phyloP scores from a whole-genome alignment of 1,140 invertebrate species.

The Prorops nasuta region DNA sequence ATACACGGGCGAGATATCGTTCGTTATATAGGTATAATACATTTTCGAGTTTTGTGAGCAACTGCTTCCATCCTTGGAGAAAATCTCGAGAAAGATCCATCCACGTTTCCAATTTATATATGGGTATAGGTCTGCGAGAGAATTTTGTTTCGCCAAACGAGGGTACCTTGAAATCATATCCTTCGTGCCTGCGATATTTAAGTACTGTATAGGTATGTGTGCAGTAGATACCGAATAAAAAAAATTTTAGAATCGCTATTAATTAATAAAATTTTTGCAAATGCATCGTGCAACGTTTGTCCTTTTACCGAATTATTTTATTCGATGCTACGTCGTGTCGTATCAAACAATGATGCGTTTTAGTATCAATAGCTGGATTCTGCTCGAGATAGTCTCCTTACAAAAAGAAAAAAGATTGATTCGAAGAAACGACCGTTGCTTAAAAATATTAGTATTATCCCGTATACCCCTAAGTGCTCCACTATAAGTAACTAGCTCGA shows the following conservation, averaged over 20 bases:
- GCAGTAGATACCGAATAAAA: not conserved
- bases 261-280: not conserved
- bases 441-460: slow-evolving; percentile 47
- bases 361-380: slow-evolving; percentile 1
- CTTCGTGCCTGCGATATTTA: not conserved
- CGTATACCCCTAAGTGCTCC: slow-evolving; percentile 47
- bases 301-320: not conserved
- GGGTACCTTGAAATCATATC: not conserved
- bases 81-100: slow-evolving; percentile 15
- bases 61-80: slow-evolving; percentile 28
- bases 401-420: slow-evolving; percentile 19
- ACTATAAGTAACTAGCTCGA: slow-evolving; percentile 52
- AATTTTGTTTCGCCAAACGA: not conserved
- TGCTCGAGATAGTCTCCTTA: slow-evolving; percentile 25
- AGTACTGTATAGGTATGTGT: not conserved
- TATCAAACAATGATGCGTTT: not conserved
- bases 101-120: too few species aligned
- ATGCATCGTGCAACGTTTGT: too few species aligned
- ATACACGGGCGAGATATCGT: slow-evolving; percentile 30
- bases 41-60: slow-evolving; percentile 36
- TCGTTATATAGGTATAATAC: slow-evolving; percentile 43
- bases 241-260: not conserved
- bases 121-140: not conserved
- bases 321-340: too few species aligned
- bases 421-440: slow-evolving; percentile 32